phyloP scores from a whole-genome alignment of 1,140 invertebrate genomes.

The Eurytemora carolleeae region DNA sequence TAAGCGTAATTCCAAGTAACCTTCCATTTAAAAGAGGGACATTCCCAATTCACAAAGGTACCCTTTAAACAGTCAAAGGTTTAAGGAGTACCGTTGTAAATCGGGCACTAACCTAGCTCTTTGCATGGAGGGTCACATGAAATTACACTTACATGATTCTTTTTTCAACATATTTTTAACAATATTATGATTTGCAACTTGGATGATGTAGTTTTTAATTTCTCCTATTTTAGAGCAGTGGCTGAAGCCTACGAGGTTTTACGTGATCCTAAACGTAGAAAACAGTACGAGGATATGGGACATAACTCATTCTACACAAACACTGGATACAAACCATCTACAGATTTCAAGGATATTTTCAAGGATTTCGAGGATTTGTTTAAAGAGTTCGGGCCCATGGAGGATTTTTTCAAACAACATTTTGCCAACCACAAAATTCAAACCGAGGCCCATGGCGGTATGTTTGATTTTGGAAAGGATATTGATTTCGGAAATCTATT shows the following conservation, averaged over 20 bases:
- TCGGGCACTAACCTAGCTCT: too few relatives aligned
- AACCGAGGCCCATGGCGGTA: not conserved
- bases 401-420: not conserved
- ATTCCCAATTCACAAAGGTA: too few relatives aligned
- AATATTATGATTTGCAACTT: too few relatives aligned
- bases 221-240: slow-evolving; percentile 20
- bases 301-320: not conserved
- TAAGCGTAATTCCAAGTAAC: too few relatives aligned
- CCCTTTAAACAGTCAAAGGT: too few relatives aligned
- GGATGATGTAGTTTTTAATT: not conserved
- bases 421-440: not conserved
- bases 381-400: not conserved
- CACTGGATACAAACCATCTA: not conserved
- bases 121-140: too few relatives aligned
- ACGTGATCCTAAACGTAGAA: slow-evolving; percentile 34
- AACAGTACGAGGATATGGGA: slow-evolving; percentile 28
- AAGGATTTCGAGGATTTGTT: not conserved
- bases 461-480: not conserved
- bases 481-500: not conserved
- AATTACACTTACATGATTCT: too few relatives aligned
- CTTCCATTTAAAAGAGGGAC: too few relatives aligned
- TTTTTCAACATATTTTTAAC: too few relatives aligned
- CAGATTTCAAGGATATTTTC: not conserved
- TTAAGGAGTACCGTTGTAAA: too few relatives aligned
- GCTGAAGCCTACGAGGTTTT: slow-evolving; percentile 42